phyloP scores from a whole-genome alignment of 2,797 vertebrate genomes.

The Dryobates pubescens region DNA sequence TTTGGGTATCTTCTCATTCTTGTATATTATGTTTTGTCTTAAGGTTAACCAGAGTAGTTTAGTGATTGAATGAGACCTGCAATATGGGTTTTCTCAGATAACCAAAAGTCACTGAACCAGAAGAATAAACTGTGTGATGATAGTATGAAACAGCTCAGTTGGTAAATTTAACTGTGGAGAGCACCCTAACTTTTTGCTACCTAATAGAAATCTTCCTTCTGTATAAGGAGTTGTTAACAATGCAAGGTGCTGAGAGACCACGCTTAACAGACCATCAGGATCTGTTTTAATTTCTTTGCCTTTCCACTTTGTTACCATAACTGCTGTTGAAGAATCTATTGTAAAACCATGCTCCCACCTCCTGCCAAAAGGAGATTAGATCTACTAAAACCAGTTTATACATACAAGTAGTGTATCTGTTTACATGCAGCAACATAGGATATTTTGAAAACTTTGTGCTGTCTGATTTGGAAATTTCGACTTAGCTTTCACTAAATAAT shows the following conservation, averaged over 20 bases:
- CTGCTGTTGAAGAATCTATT: neutral
- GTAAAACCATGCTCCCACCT: neutral
- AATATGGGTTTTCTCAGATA: neutral
- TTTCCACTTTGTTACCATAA: neutral
- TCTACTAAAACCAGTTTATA: neutral
- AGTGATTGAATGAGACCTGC: neutral
- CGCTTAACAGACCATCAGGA: neutral
- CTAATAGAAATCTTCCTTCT: neutral
- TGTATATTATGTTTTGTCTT: rapidly evolving
- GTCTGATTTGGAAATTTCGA: neutral
- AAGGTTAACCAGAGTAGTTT: neutral
- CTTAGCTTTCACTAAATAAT: neutral
- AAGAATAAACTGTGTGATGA: neutral
- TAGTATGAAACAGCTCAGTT: neutral
- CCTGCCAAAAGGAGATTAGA: neutral
- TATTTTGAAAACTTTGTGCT: neutral
- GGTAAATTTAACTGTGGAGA: neutral
- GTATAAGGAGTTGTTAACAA: neutral
- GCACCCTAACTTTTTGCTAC: neutral
- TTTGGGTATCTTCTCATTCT: neutral
- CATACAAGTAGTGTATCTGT: neutral
- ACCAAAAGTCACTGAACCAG: neutral
- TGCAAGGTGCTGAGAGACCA: neutral
- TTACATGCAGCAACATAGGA: neutral
- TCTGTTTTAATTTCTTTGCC: neutral